Conservation (phyloP, 2,888 invertebrate genomes). For the Euzophera pinguis region DNA sequence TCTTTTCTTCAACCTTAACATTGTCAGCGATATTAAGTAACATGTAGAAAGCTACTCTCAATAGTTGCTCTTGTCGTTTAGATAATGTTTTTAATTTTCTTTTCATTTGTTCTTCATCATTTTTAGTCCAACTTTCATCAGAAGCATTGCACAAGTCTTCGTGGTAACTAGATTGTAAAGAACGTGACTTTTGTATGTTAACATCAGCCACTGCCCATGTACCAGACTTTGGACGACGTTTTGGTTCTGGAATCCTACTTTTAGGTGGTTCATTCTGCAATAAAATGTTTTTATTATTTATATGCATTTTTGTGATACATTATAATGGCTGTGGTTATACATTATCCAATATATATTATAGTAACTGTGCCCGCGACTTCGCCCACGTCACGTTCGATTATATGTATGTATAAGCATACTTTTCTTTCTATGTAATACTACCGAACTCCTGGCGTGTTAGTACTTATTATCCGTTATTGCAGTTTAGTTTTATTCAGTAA, state of each 20-base stretch:
- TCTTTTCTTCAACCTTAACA: constrained; percentile 96
- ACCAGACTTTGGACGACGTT: constrained; percentile 87
- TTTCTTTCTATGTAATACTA: no score
- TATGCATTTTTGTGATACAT: no score
- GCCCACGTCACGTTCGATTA: no score
- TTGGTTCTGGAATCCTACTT: constrained; percentile 86
- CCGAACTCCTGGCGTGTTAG: no score
- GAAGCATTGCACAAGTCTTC: constrained; percentile 80
- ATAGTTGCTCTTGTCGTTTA: constrained; percentile 94
- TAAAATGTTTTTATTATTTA: not conserved
- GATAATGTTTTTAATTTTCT: constrained; percentile 89
- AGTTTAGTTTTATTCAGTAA: no score
- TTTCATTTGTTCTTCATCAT: constrained; percentile 88
- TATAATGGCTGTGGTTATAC: no score
- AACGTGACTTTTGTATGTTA: constrained; percentile 77
- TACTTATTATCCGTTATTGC: no score
- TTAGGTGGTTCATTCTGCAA: constrained; percentile 82
- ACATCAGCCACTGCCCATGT: constrained; percentile 82
- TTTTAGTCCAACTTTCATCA: constrained; percentile 69
- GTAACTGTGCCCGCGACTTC: no score
- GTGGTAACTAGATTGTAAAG: constrained; percentile 84
- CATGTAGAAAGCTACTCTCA: constrained; percentile 95
- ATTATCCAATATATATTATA: no score
- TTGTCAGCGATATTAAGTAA: constrained; percentile 97
- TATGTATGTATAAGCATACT: no score